phyloP scores from a whole-genome alignment of 2,113 vertebrate genomes.

The Pungitius pungitius region DNA sequence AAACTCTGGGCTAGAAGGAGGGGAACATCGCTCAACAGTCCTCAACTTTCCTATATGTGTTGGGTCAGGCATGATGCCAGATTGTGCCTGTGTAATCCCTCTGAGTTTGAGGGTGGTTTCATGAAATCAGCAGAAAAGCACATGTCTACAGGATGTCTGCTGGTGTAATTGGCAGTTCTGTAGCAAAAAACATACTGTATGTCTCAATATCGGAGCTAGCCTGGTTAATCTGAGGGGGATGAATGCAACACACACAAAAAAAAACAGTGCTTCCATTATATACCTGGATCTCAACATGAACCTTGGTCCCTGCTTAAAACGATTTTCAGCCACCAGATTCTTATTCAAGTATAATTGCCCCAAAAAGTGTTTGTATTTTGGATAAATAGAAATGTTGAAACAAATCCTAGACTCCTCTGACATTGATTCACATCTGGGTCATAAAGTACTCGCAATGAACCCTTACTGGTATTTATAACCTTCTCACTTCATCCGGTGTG shows the following conservation, averaged over 20 bases:
- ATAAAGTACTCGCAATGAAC: background rate
- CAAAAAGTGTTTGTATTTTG: background rate
- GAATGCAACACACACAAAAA: background rate
- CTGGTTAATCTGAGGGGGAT: constrained; percentile 4
- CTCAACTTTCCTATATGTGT: constrained; percentile 14
- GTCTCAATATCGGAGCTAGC: background rate
- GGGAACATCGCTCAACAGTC: constrained; percentile 8
- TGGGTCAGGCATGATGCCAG: constrained; percentile 25
- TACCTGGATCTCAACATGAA: background rate
- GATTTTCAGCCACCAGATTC: background rate
- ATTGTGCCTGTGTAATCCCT: constrained; percentile 32
- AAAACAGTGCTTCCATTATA: background rate
- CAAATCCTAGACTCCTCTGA: background rate
- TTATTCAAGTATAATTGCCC: background rate
- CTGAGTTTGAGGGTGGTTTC: constrained; percentile 5
- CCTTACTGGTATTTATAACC: constrained; percentile 34
- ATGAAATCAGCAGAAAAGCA: constrained; percentile 18
- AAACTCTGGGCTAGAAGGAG: background rate
- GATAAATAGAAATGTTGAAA: background rate
- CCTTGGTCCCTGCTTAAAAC: background rate
- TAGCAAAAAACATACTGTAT: background rate
- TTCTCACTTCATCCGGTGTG: constrained; percentile 6
- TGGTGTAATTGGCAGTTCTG: constrained; percentile 23
- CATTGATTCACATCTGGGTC: constrained; percentile 28
- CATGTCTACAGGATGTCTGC: constrained; percentile 6